Evolutionary conservation across 64 coral and sea anemone species (phyloP).

Genomic region (Montipora cactus): DNA sequence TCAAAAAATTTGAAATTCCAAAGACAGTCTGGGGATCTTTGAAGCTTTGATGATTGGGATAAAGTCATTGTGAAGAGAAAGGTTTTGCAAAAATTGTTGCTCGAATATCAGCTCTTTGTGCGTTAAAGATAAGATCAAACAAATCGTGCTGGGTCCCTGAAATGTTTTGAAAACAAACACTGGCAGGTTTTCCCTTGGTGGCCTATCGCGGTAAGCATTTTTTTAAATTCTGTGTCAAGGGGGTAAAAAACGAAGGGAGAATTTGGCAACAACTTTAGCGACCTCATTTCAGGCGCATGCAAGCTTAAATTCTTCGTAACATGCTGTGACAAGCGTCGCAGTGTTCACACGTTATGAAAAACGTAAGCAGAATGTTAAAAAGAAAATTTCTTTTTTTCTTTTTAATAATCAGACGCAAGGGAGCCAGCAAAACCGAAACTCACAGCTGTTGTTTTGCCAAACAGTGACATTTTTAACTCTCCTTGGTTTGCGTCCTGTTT

Average conservation of each 20-base stretch:
- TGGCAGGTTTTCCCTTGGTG: neutral
- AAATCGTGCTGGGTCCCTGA: neutral
- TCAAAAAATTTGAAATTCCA: neutral
- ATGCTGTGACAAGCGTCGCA: slow-evolving; percentile 17
- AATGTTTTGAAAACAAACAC: slow-evolving; percentile 46
- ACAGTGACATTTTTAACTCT: slow-evolving; percentile 66
- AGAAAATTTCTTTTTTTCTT: neutral
- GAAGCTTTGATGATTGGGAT: neutral
- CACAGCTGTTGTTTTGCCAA: slow-evolving; percentile 85
- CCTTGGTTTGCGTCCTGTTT: slow-evolving; percentile 53
- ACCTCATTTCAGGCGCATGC: too few species aligned
- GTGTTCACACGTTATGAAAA: neutral
- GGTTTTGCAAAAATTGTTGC: neutral
- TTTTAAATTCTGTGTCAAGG: too few species aligned
- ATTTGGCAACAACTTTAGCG: too few species aligned
- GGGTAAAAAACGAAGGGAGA: too few species aligned
- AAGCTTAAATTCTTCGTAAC: too few species aligned
- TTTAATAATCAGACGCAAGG: slow-evolving; percentile 40
- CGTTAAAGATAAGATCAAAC: neutral
- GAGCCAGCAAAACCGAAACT: slow-evolving; percentile 71
- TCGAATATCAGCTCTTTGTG: neutral
- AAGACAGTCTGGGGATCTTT: neutral
- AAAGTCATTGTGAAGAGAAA: neutral
- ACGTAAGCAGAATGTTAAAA: slow-evolving; percentile 15
- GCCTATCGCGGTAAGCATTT: neutral